These are phyloP conservation scores for Isurus oxyrinchus DNA, from an alignment of 2,113 vertebrate species.

Conservation along the genomic window DNA sequence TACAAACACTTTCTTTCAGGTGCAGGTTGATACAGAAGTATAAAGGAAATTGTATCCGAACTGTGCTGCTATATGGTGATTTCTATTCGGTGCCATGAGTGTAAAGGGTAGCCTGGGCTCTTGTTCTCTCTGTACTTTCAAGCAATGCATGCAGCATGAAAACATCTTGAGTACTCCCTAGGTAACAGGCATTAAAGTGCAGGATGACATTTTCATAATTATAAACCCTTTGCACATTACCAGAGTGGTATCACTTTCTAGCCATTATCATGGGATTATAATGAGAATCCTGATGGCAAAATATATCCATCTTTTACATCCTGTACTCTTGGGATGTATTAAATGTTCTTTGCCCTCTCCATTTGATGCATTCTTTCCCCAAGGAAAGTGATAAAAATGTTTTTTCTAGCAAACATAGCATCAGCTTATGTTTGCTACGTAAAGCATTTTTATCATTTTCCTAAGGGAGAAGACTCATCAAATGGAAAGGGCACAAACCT, in stretches of 20 bases:
- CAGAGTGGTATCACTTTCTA: not conserved
- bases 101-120: not conserved
- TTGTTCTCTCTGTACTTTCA: not conserved
- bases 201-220: not conserved
- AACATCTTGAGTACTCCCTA: not conserved
- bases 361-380: not conserved
- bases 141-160: not conserved
- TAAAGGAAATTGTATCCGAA: not conserved
- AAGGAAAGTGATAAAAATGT: not conserved
- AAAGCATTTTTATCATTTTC: not conserved
- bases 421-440: not conserved
- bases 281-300: not conserved
- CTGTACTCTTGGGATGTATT: not conserved
- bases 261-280: not conserved
- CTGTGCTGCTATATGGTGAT: not conserved
- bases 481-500: not conserved
- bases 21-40: not conserved
- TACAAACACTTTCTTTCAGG: not conserved
- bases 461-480: not conserved
- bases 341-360: not conserved
- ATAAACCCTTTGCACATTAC: not conserved
- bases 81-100: not conserved
- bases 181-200: slow-evolving; percentile 5
- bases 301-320: not conserved
- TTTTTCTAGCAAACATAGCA: not conserved